These are phyloP conservation scores for Apotomis betuletana DNA, from an alignment of 2,888 invertebrate species.

Conservation along the genomic window DNA sequence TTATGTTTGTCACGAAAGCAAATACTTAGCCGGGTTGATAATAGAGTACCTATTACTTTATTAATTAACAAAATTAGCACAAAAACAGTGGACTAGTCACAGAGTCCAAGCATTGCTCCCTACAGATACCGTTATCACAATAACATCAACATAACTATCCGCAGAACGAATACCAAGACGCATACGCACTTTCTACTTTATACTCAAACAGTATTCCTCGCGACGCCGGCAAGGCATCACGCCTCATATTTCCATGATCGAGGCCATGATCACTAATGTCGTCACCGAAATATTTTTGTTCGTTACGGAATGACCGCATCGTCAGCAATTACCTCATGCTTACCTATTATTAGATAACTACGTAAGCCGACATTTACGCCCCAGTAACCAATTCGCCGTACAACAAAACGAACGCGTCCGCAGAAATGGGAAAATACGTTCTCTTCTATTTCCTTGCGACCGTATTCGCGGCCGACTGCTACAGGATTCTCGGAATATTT, in stretches of 20 bases:
- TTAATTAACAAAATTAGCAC: background rate
- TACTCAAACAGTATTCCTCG: slow-evolving; percentile 53
- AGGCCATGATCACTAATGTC: slow-evolving; percentile 71
- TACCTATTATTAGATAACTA: slow-evolving; percentile 79
- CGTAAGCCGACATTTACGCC: slow-evolving; percentile 68
- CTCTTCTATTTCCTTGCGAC: slow-evolving; percentile 62
- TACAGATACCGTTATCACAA: slow-evolving; percentile 28
- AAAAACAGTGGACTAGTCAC: slow-evolving; percentile 7
- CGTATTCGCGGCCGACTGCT: slow-evolving; percentile 63
- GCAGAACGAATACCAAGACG: background rate
- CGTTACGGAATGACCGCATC: slow-evolving; percentile 72
- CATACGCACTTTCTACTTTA: slow-evolving; percentile 29
- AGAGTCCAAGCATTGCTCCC: slow-evolving; percentile 30
- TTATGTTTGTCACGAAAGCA: background rate
- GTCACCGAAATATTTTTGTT: slow-evolving; percentile 73
- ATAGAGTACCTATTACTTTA: background rate
- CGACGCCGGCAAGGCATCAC: slow-evolving; percentile 55
- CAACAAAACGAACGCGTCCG: slow-evolving; percentile 67
- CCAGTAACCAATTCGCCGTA: slow-evolving; percentile 73
- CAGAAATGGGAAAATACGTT: slow-evolving; percentile 65
- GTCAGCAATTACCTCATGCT: slow-evolving; percentile 80
- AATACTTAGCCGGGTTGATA: no score
- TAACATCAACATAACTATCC: slow-evolving; percentile 8
- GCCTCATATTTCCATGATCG: slow-evolving; percentile 60
- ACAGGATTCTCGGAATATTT: slow-evolving; percentile 81